A percentile compares a stretch with the other conserved stretches of the same genome.
phyloP scores from a whole-genome alignment of 2,888 invertebrate genomes.

The Phaonia tiefii region DNA sequence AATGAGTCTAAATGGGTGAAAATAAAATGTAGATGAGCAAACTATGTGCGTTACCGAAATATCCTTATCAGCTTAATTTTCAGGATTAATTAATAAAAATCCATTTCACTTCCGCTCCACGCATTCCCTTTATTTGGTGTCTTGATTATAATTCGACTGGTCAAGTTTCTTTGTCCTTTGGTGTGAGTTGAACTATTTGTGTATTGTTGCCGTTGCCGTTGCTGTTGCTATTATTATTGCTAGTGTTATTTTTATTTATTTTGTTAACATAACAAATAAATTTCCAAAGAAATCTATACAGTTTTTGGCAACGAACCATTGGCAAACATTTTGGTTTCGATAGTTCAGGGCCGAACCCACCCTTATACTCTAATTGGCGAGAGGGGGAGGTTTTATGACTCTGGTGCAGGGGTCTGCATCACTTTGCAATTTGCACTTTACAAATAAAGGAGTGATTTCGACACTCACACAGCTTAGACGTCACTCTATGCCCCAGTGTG shows the following conservation, averaged over 20 bases:
- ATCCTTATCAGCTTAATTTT: neutral
- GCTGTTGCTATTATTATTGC: too few relatives aligned
- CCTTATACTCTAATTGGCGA: neutral
- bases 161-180: conserved; percentile 27
- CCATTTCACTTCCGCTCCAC: neutral
- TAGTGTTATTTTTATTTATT: conserved; percentile 48
- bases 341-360: conserved; percentile 32
- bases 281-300: conserved; percentile 22
- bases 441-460: conserved; percentile 73
- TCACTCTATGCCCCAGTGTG: neutral
- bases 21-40: too few relatives aligned
- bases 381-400: conserved; percentile 32
- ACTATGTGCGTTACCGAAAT: too few relatives aligned
- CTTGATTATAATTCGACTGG: conserved; percentile 53
- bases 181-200: conserved; percentile 21
- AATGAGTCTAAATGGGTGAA: too few relatives aligned
- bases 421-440: conserved; percentile 77
- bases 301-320: conserved; percentile 36
- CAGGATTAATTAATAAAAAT: conserved; percentile 31
- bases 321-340: conserved; percentile 37
- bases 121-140: conserved; percentile 1
- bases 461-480: conserved; percentile 2
- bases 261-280: conserved; percentile 54
- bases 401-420: conserved; percentile 65
- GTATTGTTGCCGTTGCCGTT: neutral